Evolutionary conservation across 2,888 invertebrate species (phyloP).

Genomic region (Drosophila nr. fundita): DNA sequence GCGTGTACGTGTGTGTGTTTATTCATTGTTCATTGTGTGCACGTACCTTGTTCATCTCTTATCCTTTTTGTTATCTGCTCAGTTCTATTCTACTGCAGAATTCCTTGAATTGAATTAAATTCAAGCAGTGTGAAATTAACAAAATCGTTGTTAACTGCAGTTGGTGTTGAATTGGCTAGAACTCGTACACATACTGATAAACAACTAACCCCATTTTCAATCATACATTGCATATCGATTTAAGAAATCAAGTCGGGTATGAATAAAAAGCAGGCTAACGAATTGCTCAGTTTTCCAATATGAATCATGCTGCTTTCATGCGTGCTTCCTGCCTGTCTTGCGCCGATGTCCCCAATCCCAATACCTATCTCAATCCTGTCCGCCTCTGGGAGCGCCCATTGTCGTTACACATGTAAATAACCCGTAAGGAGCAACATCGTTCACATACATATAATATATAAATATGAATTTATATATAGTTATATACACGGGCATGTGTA

Average conservation of each 20-base stretch:
- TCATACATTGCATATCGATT: slow-evolving; percentile 36
- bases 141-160: slow-evolving; percentile 60
- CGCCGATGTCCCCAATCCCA: slow-evolving; percentile 42
- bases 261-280: slow-evolving; percentile 31
- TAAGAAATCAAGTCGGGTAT: slow-evolving; percentile 23
- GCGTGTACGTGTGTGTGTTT: slow-evolving; percentile 7
- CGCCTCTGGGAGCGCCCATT: slow-evolving; percentile 20
- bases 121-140: slow-evolving; percentile 59
- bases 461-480: slow-evolving; percentile 22
- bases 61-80: slow-evolving; percentile 39
- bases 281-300: slow-evolving; percentile 66
- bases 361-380: neutral
- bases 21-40: slow-evolving; percentile 54
- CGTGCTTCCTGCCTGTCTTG: slow-evolving; percentile 65
- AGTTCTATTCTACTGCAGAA: slow-evolving; percentile 12
- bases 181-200: neutral
- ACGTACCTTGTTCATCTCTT: slow-evolving; percentile 64
- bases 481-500: slow-evolving; percentile 6
- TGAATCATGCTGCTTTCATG: slow-evolving; percentile 67
- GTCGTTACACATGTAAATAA: slow-evolving; percentile 67
- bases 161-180: slow-evolving; percentile 10
- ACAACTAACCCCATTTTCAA: neutral
- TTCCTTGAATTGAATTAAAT: slow-evolving; percentile 49
- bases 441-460: slow-evolving; percentile 7
- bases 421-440: slow-evolving; percentile 38